phyloP scores from a whole-genome alignment of 2,113 vertebrate species.

The Brienomyrus brachyistius region DNA sequence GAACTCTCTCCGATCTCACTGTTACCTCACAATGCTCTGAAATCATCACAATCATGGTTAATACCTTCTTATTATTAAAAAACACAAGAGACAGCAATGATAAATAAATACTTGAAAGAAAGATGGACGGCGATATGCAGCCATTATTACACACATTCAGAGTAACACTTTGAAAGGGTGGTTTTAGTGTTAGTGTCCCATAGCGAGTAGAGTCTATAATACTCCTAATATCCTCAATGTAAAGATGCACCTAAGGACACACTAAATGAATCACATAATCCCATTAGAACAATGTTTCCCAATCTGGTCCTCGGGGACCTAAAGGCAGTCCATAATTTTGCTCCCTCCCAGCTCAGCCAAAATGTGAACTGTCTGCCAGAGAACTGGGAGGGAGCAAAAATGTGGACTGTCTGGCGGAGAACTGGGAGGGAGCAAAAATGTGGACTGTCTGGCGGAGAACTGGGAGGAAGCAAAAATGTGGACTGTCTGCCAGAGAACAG shows the following conservation, averaged over 20 bases:
- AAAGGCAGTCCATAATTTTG: neutral
- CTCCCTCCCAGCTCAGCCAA: neutral
- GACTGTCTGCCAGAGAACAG: no score
- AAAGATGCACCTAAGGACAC: neutral
- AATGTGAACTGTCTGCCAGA: neutral
- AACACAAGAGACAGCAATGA: neutral
- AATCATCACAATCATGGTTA: slow-evolving; percentile 24
- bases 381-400: neutral
- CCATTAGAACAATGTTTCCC: neutral
- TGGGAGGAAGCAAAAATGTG: no score
- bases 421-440: neutral
- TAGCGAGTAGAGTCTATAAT: neutral
- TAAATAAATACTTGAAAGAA: neutral
- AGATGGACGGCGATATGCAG: neutral
- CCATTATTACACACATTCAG: neutral
- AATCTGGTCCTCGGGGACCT: neutral
- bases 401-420: neutral
- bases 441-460: no score
- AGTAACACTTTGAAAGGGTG: neutral
- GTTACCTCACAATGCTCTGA: slow-evolving; percentile 33
- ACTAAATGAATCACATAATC: neutral
- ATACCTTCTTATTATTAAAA: neutral
- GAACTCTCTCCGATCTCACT: slow-evolving; percentile 21
- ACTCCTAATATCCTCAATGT: neutral
- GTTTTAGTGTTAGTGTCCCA: neutral